Evolutionary conservation across 2,113 vertebrate genomes (phyloP), one percentile per base, ranked within the genome.

Genomic region (Cyrtonyx montezumae): DNA sequence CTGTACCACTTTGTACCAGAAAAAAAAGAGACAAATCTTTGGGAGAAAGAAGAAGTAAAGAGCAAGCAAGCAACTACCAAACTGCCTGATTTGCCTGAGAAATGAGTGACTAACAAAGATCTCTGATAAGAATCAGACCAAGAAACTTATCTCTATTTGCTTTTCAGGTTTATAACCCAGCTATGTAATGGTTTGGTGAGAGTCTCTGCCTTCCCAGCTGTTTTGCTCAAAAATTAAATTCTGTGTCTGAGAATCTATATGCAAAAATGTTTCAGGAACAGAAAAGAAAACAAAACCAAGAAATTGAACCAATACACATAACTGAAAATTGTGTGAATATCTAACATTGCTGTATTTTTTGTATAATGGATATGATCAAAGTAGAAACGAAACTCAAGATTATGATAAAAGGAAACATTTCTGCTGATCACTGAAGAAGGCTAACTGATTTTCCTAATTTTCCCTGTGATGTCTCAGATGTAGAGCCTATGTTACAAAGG

Each of bases 321-420:
- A 43, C 74, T 79, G 18, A 87, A 90, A 88, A 75, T 8, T 28
- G 28, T 59, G 48, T 63, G 82, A 87, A 92, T 82, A 87, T 75
- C 42, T 12, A 28, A 79, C 42, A 77, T 22, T 32, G 71, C 59
- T 77, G 63, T 34, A 88, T 88, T 92, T 91, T 90, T 3, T 67
- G 87, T 90, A 91, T 94, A 88, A 90, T 81, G 83, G 76, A 22
- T 25, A 83, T 1, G 3, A 94, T 67, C 21, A 87, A 91, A 81
- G 37, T n/a, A 88, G 86, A 75, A 93, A 11, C 23, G n/a, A n/a
- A 88, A n/a, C 43, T 62, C 36, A 30, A 67, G 70, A 62, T 56
- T 67, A 79, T 28, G 70, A 92, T 82, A 94, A 94, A 75, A 95
- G 68, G 73, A 5, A 79, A 81, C 19, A 16, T 82, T 79, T 94